A percentile compares a stretch with the other conserved stretches of the same genome.
These are phyloP conservation scores for Drosophila chauvacae DNA, from an alignment of 1,140 invertebrate species.

Conservation along the genomic window DNA sequence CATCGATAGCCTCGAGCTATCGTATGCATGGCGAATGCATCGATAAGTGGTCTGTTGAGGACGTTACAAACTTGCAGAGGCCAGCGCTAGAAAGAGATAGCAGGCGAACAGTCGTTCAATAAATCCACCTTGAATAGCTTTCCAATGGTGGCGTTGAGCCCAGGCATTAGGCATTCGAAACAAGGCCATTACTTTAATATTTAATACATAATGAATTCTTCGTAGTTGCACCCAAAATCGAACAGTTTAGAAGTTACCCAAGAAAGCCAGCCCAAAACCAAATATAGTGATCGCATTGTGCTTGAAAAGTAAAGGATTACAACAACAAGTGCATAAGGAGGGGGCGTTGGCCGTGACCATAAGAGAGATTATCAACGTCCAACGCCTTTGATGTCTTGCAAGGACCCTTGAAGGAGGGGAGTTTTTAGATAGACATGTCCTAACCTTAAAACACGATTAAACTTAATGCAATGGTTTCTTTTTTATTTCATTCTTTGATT, in stretches of 20 bases:
- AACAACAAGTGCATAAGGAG: background rate
- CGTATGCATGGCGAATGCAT: background rate
- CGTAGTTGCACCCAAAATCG: too few species aligned
- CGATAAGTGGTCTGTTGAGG: background rate
- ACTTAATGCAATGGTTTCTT: constrained; percentile 28
- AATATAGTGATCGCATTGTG: background rate
- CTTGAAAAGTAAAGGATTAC: background rate
- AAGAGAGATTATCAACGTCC: background rate
- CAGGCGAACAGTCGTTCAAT: too few species aligned
- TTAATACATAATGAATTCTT: too few species aligned
- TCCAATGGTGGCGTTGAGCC: too few species aligned
- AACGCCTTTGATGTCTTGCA: background rate
- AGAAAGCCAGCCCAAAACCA: too few species aligned
- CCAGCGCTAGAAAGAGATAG: too few species aligned
- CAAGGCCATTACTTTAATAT: too few species aligned
- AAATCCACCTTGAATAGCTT: too few species aligned
- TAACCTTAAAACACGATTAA: constrained; percentile 2
- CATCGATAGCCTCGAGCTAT: background rate
- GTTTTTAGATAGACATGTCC: background rate
- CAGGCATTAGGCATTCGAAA: too few species aligned
- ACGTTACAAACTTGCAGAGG: too few species aligned
- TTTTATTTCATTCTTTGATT: constrained; percentile 40
- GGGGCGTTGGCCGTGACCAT: constrained; percentile 9
- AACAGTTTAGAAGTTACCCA: background rate
- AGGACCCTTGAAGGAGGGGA: background rate